Conservation (phyloP, 1,140 invertebrate species). For the Maconellicoccus hirsutus region DNA sequence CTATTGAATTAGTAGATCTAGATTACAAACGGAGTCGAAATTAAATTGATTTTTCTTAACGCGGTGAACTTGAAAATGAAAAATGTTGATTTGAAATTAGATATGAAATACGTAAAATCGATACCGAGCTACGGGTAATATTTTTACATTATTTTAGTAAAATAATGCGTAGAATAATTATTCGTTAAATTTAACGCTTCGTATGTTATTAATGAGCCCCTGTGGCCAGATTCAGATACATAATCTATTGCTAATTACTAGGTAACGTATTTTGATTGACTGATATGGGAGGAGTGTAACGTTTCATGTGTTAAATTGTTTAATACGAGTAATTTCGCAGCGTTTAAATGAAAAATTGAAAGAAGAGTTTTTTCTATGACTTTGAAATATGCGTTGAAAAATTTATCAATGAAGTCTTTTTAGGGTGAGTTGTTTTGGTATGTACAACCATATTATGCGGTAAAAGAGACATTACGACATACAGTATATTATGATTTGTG, state of each 20-base stretch:
- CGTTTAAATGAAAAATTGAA: background rate
- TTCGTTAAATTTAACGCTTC: background rate
- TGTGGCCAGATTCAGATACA: background rate
- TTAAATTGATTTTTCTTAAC: no score
- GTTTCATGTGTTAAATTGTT: background rate
- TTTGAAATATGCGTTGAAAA: background rate
- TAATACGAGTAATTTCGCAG: background rate
- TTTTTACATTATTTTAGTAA: no score
- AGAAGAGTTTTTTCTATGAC: background rate
- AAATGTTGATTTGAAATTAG: no score
- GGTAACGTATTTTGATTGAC: background rate
- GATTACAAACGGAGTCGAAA: no score
- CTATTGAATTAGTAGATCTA: no score
- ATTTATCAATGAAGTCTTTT: no score
- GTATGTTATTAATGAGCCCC: background rate
- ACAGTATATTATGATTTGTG: background rate
- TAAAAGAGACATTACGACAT: no score
- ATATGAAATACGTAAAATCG: no score
- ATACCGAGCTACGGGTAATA: no score
- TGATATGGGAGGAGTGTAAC: background rate
- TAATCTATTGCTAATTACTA: background rate
- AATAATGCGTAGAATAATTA: background rate
- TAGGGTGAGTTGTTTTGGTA: no score
- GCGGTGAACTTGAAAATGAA: no score
- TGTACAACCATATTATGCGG: no score